Base-by-base conservation (phyloP, 2,797 vertebrate genomes). In the Triplophysa yarkandensis region DNA sequence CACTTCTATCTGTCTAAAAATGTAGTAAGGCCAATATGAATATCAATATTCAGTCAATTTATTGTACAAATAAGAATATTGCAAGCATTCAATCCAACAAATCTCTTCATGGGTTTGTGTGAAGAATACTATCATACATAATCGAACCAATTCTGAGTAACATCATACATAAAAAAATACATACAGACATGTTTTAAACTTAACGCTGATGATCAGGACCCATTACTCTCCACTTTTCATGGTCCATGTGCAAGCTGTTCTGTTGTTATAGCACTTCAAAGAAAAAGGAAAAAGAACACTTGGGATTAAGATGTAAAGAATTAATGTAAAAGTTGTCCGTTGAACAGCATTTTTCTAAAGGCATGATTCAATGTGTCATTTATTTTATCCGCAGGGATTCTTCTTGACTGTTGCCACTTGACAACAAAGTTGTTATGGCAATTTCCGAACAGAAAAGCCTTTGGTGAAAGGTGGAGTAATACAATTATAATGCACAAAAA, bases 31-130 rank as follows among this genome's bases (percentile, higher is more conserved):
- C 43, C 52, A 43, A 13, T 25, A 25, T 54, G 11, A 54, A 3
- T n/a, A 21, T 28, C 34, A 39, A 72, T 75, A 61, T 79, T 69
- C 76, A 78, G 76, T 77, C 44, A 76, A 74, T 83, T 82, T 87
- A 84, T 83, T 84, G 65, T 86, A 87, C 78, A 89, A 90, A 90
- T 82, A 76, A 74, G 78, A 80, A 80, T 78, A 73, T 84, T 86
- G 77, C 79, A 82, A 77, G 77, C 79, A 85, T 81, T 76, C n/a
- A 52, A 46, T 85, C 80, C 68, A 84, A 81, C 78, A 77, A 83
- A 52, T 55, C 74, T 81, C 74, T 82, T 58, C 68, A 52, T 72
- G 71, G 72, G 76, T 76, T 72, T 84, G 77, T 72, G 48, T 72
- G 75, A 86, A 87, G 80, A 83, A 78, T 78, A 76, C 77, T 80